Evolutionary conservation across 2,113 vertebrate species (phyloP), one percentile per base, ranked within the genome.

Genomic region (Pionites leucogaster): DNA sequence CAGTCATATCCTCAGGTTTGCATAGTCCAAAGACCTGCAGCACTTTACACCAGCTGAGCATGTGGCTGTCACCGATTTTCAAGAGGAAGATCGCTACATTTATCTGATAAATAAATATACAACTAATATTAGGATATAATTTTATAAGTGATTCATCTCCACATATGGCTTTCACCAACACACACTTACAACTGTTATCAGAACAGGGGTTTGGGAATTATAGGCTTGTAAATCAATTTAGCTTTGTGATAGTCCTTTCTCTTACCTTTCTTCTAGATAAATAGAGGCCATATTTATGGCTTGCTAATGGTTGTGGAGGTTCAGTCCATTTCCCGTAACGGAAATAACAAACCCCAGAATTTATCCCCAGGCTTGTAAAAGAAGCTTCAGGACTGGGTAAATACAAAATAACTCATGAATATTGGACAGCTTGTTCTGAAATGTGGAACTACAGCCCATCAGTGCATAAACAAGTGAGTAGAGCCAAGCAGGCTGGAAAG

Each of bases 401-500:
- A 94, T 75, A 89, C 86, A 91, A 92, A 95, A 94, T 92, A 96
- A 86, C 77, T 95, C 77, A 93, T 68, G 91, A 95, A 96, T 96
- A 94, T 91, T 91, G 88, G 90, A 95, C 92, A 89, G 91, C 70
- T 93, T 96, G 95, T 94, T 95, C 96, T 86, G 93, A 90, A 94
- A 94, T 69, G 67, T 85, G 90, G 91, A 93, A 93, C 74, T 91
- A 88, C 60, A 93, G 86, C 53, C 68, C 75, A 86, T 86, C 69
- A 70, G 68, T 28, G 64, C 92, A 97, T 84, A 97, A 96, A 93
- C 92, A 95, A 93, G 77, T 4, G 33, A 74, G 70, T 52, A 71
- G 44, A 94, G 92, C 72, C 95, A 96, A 84, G 72, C 65, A 70
- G 83, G 81, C 68, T 95, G 74, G 86, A 82, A 90, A 95, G 80